Percentiles rank a stretch among this genome's conserved stretches.
Conservation (phyloP, 2,797 vertebrate species). For the Pseudochromis fuscus region DNA sequence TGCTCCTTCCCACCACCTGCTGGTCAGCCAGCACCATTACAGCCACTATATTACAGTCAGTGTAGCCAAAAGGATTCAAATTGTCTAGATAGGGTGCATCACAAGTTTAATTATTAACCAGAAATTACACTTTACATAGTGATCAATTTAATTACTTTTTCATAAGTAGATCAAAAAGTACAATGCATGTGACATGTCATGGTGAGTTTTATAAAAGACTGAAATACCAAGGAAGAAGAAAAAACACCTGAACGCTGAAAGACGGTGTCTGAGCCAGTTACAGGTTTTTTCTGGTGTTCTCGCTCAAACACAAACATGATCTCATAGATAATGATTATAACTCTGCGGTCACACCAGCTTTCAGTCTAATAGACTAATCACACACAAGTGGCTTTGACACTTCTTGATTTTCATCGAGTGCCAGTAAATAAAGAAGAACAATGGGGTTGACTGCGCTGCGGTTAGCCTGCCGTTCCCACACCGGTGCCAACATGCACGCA, state of each 20-base stretch:
- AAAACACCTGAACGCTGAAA: not conserved
- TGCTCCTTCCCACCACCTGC: constrained; percentile 43
- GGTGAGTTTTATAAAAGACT: not conserved
- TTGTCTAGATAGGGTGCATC: no score
- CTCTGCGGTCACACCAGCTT: constrained; percentile 61
- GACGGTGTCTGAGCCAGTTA: not conserved
- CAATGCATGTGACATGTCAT: not conserved
- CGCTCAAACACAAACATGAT: constrained; percentile 27
- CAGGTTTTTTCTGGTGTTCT: not conserved
- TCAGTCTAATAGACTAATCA: constrained; percentile 55
- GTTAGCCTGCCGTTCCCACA: constrained; percentile 79
- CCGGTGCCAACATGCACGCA: constrained; percentile 65
- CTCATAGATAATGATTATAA: constrained; percentile 46
- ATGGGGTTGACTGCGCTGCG: constrained; percentile 74
- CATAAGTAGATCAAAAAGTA: not conserved
- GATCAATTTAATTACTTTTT: not conserved
- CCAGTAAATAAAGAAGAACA: constrained; percentile 87
- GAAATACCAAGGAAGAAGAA: not conserved
- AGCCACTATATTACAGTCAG: no score
- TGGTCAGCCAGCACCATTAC: constrained; percentile 38
- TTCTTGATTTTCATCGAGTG: constrained; percentile 85
- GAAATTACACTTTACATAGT: not conserved
- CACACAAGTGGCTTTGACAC: constrained; percentile 73
- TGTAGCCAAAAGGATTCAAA: not conserved
- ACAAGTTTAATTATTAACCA: not conserved